A percentile compares a stretch with the other conserved stretches of the same genome.
Conservation (phyloP, 64 coral and sea anemone species). For the Catalaphyllia jardinei region DNA sequence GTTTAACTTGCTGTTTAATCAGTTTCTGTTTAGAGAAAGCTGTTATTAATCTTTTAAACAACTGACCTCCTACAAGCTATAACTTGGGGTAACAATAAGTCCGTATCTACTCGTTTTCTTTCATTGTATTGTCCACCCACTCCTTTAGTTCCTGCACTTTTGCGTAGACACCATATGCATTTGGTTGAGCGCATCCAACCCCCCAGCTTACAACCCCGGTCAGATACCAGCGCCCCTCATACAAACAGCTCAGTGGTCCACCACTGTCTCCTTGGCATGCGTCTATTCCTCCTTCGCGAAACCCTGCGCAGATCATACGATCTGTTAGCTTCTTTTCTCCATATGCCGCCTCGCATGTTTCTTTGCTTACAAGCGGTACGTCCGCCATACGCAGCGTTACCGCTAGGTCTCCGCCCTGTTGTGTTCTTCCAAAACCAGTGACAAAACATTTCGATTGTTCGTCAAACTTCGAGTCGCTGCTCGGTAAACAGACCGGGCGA, state of each 20-base stretch:
- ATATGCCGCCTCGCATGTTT: slow-evolving; percentile 48
- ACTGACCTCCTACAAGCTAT: not conserved
- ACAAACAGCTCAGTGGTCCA: slow-evolving; percentile 66
- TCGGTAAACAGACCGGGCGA: slow-evolving; percentile 56
- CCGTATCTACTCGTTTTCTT: slow-evolving; percentile 23
- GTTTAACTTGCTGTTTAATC: too few relatives aligned
- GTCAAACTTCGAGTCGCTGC: slow-evolving; percentile 7
- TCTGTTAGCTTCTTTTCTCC: slow-evolving; percentile 40
- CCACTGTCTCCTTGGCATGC: slow-evolving; percentile 74
- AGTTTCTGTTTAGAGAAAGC: too few relatives aligned
- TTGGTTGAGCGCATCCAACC: slow-evolving; percentile 60
- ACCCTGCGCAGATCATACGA: slow-evolving; percentile 69
- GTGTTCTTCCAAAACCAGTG: slow-evolving; percentile 67
- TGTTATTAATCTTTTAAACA: too few relatives aligned
- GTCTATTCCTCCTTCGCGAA: slow-evolving; percentile 59
- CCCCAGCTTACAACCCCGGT: slow-evolving; percentile 78
- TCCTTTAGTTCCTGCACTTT: slow-evolving; percentile 52
- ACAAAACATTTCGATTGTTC: slow-evolving; percentile 29
- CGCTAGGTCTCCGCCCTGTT: slow-evolving; percentile 53
- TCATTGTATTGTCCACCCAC: slow-evolving; percentile 53
- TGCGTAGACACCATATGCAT: slow-evolving; percentile 74
- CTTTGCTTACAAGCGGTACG: slow-evolving; percentile 42
- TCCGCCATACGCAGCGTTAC: slow-evolving; percentile 51
- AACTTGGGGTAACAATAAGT: not conserved
- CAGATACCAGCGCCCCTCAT: slow-evolving; percentile 64